Evolutionary conservation across 2,113 vertebrate species (phyloP).

Genomic region (Bufo gargarizans): DNA sequence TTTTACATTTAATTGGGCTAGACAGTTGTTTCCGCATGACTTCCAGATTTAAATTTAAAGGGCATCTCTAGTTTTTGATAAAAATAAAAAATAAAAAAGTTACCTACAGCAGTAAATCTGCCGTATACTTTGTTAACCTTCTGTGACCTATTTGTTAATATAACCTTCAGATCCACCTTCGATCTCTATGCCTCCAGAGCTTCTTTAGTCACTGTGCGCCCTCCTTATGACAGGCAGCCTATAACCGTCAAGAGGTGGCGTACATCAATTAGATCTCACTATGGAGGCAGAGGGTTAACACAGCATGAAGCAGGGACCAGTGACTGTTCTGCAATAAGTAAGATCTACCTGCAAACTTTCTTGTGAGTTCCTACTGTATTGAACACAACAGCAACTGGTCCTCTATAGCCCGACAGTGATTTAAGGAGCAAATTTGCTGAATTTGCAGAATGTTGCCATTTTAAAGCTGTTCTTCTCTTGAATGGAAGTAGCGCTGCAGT

Average conservation of each 20-base stretch:
- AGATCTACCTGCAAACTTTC: not conserved
- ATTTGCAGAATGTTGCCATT: not conserved
- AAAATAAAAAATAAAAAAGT: not conserved
- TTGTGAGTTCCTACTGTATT: not conserved
- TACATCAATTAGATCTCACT: not conserved
- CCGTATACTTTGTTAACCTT: not conserved
- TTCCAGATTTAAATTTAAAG: not conserved
- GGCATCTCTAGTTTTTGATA: not conserved
- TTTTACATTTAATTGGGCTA: not conserved
- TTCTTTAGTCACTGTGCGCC: no score
- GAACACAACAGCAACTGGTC: not conserved
- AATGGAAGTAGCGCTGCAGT: no score
- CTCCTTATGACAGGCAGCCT: no score
- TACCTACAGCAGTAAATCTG: not conserved
- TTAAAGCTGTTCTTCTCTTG: not conserved
- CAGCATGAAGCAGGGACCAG: not conserved
- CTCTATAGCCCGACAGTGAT: not conserved
- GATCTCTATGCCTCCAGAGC: no score
- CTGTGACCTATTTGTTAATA: not conserved
- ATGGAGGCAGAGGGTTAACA: not conserved
- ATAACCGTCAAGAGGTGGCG: not conserved
- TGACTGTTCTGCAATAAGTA: not conserved
- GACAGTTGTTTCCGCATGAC: not conserved
- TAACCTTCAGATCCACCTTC: not conserved
- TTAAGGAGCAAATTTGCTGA: not conserved